These are phyloP conservation scores for Macrosiphum euphorbiae DNA, from an alignment of 2,888 invertebrate genomes.

Conservation along the genomic window DNA sequence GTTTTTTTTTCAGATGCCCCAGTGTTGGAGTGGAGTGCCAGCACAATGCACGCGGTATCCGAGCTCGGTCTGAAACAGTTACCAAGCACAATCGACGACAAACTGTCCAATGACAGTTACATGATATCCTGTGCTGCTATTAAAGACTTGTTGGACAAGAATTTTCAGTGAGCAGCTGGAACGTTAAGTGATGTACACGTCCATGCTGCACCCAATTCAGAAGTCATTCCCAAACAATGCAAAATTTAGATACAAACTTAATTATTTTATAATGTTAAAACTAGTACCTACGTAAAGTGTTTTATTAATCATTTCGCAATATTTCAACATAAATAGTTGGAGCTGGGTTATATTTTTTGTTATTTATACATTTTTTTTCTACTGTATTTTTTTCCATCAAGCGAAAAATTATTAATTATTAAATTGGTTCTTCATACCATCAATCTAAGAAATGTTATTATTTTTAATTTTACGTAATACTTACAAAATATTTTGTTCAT, in stretches of 20 bases:
- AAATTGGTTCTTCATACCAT: background rate
- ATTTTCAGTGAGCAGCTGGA: background rate
- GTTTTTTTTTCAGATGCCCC: slow-evolving; percentile 22
- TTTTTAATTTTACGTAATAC: background rate
- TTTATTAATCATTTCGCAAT: background rate
- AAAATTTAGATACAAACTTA: background rate
- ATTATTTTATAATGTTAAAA: background rate
- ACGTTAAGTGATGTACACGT: background rate
- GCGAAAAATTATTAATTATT: background rate
- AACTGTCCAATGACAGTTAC: slow-evolving; percentile 33
- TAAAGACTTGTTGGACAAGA: background rate
- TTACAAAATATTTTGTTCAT: background rate
- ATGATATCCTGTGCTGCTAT: slow-evolving; percentile 3
- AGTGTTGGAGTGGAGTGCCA: background rate
- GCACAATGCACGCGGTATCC: background rate
- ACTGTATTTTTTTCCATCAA: background rate
- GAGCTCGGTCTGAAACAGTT: background rate
- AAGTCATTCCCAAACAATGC: background rate
- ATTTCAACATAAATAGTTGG: background rate
- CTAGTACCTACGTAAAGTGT: background rate
- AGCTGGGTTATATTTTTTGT: background rate
- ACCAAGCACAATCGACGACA: slow-evolving; percentile 6
- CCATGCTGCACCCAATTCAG: background rate
- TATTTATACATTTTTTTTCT: background rate
- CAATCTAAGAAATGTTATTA: background rate